phyloP scores from a whole-genome alignment of 2,888 invertebrate species.

The Brachynemurus nebulosus region DNA sequence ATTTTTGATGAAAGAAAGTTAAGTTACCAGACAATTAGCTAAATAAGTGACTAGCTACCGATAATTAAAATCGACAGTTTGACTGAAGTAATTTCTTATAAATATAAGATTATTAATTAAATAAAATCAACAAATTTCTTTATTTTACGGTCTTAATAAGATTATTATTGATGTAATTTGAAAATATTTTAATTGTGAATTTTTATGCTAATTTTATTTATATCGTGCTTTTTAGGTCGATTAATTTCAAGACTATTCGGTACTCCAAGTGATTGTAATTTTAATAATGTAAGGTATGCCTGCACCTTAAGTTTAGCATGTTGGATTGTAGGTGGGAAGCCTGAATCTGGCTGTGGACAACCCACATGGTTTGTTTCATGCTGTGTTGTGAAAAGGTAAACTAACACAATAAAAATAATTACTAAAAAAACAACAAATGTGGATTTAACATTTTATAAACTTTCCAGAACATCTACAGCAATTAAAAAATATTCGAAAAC shows the following conservation, averaged over 20 bases:
- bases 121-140: too few relatives aligned
- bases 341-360: conserved; percentile 50
- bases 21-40: too few relatives aligned
- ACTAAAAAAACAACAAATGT: not conserved
- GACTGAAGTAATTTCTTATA: too few relatives aligned
- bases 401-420: not conserved
- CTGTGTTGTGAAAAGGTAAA: conserved; percentile 37
- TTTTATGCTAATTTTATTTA: too few relatives aligned
- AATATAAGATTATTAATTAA: too few relatives aligned
- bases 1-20: too few relatives aligned
- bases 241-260: conserved; percentile 43
- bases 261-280: conserved; percentile 41
- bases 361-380: conserved; percentile 59
- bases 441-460: not conserved
- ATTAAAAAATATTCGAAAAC: not conserved
- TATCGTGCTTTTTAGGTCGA: conserved; percentile 28
- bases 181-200: too few relatives aligned
- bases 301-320: conserved; percentile 60
- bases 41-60: too few relatives aligned
- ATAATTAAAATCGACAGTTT: too few relatives aligned
- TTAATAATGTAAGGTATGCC: conserved; percentile 42
- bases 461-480: not conserved
- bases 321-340: conserved; percentile 59
- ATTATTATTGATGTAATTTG: too few relatives aligned
- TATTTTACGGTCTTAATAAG: too few relatives aligned